phyloP scores from a whole-genome alignment of 2,113 vertebrate genomes.

The Oceanites oceanicus region DNA sequence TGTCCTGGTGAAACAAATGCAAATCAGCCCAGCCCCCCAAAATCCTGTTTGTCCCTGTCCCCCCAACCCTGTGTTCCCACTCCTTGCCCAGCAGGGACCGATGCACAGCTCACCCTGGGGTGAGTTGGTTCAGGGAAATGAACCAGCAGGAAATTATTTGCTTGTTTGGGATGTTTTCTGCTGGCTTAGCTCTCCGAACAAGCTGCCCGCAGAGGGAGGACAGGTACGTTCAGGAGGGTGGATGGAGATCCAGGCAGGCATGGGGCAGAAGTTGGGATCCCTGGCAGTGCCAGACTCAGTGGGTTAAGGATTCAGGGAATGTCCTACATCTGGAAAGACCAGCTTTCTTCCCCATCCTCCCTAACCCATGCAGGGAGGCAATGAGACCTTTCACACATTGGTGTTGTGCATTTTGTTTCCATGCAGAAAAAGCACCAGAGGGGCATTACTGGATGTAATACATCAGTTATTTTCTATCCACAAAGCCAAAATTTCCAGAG shows the following conservation, averaged over 20 bases:
- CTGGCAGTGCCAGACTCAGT: background rate
- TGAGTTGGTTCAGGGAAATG: background rate
- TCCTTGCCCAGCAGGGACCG: background rate
- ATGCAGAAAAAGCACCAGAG: background rate
- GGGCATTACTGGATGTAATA: background rate
- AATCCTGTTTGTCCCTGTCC: accelerated
- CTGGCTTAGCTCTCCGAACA: background rate
- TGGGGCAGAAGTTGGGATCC: background rate
- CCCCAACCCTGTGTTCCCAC: accelerated
- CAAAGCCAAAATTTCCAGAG: background rate
- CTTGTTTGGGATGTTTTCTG: background rate
- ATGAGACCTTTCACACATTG: background rate
- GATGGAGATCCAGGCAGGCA: background rate
- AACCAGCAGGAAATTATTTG: background rate
- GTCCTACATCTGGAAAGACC: background rate
- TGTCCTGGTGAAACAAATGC: background rate
- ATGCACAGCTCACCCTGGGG: background rate
- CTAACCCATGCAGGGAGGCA: background rate
- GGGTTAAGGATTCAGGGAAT: background rate
- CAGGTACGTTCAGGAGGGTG: background rate
- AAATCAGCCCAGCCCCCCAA: background rate
- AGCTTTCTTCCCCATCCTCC: background rate
- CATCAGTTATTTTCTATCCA: background rate
- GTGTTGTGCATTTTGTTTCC: background rate
- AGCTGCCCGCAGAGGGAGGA: background rate